phyloP scores from a whole-genome alignment of 2,888 invertebrate genomes.

The Galerucella pusilla region DNA sequence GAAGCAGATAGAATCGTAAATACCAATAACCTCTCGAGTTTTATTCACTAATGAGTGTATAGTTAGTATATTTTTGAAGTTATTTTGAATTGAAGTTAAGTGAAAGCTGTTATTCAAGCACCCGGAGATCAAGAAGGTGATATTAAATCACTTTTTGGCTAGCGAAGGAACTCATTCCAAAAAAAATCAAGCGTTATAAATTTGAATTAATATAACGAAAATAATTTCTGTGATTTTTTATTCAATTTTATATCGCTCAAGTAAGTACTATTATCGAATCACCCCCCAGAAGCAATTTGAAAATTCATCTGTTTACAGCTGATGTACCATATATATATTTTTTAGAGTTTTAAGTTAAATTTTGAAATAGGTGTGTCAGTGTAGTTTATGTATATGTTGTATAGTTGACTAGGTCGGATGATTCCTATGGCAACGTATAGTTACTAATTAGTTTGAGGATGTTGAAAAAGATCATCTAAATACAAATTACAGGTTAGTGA shows the following conservation, averaged over 20 bases:
- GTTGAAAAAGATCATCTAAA: background rate
- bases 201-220: background rate
- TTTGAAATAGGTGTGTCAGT: conserved; percentile 63
- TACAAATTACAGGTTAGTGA: conserved; percentile 5
- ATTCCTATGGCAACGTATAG: conserved; percentile 68
- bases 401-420: conserved; percentile 65
- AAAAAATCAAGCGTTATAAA: background rate
- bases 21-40: background rate
- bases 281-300: conserved; percentile 27
- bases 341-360: conserved; percentile 61
- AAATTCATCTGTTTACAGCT: conserved; percentile 50
- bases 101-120: conserved; percentile 3
- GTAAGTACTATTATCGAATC: conserved; percentile 5
- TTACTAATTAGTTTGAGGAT: conserved; percentile 59
- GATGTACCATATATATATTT: conserved; percentile 61
- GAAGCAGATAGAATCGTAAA: background rate
- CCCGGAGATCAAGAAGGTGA: conserved; percentile 26
- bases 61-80: background rate
- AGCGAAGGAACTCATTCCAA: conserved; percentile 48
- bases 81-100: background rate
- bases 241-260: conserved; percentile 7
- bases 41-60: conserved; percentile 9
- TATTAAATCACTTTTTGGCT: conserved; percentile 32
- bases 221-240: too few relatives aligned
- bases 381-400: conserved; percentile 63